phyloP scores from a whole-genome alignment of 2,888 invertebrate genomes.

The Sinelater perroti region DNA sequence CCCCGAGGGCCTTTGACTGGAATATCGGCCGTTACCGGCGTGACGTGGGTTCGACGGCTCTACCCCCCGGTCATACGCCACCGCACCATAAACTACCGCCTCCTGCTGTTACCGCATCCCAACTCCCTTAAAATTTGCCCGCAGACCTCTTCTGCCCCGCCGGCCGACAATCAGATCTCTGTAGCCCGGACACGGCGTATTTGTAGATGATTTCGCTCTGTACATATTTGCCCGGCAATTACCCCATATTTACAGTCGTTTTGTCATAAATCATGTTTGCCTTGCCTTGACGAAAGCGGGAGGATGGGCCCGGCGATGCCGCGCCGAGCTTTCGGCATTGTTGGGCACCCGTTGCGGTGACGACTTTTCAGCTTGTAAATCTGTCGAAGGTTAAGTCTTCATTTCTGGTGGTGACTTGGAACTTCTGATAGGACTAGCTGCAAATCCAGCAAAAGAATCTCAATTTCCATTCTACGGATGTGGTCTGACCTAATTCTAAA shows the following conservation, averaged over 20 bases:
- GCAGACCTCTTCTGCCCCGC: slow-evolving; percentile 27
- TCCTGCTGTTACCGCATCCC: slow-evolving; percentile 44
- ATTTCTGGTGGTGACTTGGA: background rate
- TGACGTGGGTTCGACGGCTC: slow-evolving; percentile 50
- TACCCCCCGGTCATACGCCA: slow-evolving; percentile 42
- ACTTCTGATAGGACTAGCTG: no score
- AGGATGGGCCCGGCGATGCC: slow-evolving; percentile 14
- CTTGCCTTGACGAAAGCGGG: slow-evolving; percentile 21
- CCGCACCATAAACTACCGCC: slow-evolving; percentile 44
- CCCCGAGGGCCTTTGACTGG: slow-evolving; percentile 45
- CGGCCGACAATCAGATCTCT: slow-evolving; percentile 28
- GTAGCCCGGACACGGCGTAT: slow-evolving; percentile 34
- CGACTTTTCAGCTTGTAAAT: background rate
- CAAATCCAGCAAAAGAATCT: no score
- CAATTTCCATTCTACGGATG: no score
- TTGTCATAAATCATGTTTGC: slow-evolving; percentile 38
- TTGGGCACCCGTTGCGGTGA: background rate
- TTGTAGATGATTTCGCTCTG: slow-evolving; percentile 35
- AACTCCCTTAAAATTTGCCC: slow-evolving; percentile 40
- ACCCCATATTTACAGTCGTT: slow-evolving; percentile 35
- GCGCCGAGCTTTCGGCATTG: slow-evolving; percentile 18
- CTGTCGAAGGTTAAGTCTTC: slow-evolving; percentile 3
- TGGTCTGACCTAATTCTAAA: no score
- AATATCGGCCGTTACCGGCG: slow-evolving; percentile 48
- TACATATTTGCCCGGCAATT: slow-evolving; percentile 39